Evolutionary conservation across 2,888 invertebrate genomes (phyloP).

Genomic region (Trichogramma evanescens): DNA sequence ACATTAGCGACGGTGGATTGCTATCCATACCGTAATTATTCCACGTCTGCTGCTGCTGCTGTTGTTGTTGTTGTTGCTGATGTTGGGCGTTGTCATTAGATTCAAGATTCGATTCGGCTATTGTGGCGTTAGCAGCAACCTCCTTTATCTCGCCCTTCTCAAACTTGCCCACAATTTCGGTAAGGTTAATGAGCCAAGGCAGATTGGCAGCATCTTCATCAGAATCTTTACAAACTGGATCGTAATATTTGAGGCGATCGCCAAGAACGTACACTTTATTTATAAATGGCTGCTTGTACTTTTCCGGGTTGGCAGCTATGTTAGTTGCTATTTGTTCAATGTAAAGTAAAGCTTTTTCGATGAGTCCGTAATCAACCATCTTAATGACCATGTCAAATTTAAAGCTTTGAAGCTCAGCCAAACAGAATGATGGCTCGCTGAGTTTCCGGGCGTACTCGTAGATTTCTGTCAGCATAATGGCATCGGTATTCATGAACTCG

Average conservation of each 20-base stretch:
- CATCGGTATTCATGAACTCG: slow-evolving; percentile 70
- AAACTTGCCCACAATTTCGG: slow-evolving; percentile 46
- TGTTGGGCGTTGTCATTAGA: slow-evolving; percentile 22
- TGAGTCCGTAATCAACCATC: slow-evolving; percentile 69
- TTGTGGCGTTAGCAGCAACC: background rate
- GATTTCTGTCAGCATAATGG: slow-evolving; percentile 90
- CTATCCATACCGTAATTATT: slow-evolving; percentile 27
- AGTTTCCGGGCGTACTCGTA: slow-evolving; percentile 88
- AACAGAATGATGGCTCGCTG: slow-evolving; percentile 64
- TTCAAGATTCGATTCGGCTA: slow-evolving; percentile 6
- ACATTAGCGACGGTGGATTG: slow-evolving; percentile 33
- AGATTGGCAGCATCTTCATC: slow-evolving; percentile 51
- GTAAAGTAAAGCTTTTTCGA: slow-evolving; percentile 76
- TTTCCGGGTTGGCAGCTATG: slow-evolving; percentile 55
- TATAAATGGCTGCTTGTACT: slow-evolving; percentile 51
- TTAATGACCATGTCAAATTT: slow-evolving; percentile 76
- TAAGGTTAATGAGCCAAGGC: slow-evolving; percentile 55
- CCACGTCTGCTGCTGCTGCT: slow-evolving; percentile 32
- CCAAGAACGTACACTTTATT: slow-evolving; percentile 50
- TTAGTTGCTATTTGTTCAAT: slow-evolving; percentile 71
- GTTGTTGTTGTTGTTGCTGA: slow-evolving; percentile 29
- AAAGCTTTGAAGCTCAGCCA: slow-evolving; percentile 69
- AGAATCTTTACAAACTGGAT: slow-evolving; percentile 54
- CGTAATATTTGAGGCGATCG: slow-evolving; percentile 63
- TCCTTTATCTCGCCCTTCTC: slow-evolving; percentile 42